These are phyloP conservation scores for Itoplectis maculator DNA, from an alignment of 2,888 invertebrate species.

Conservation along the genomic window DNA sequence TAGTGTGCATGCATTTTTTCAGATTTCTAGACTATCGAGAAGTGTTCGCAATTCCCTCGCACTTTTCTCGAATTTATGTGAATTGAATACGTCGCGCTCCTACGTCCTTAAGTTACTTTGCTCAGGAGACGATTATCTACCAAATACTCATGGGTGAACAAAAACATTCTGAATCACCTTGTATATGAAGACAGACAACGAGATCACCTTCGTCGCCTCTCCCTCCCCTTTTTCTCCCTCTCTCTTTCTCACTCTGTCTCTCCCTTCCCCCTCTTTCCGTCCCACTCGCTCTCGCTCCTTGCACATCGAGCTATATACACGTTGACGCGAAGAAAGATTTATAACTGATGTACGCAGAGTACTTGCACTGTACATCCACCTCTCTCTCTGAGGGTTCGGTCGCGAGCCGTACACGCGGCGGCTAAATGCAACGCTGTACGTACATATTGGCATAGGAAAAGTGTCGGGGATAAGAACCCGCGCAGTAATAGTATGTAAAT, in stretches of 20 bases:
- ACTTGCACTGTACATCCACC: slow-evolving; percentile 9
- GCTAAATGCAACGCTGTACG: slow-evolving; percentile 36
- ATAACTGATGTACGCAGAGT: slow-evolving; percentile 49
- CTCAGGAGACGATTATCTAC: no score
- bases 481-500: slow-evolving; percentile 24
- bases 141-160: no score
- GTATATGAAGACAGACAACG: slow-evolving; percentile 54
- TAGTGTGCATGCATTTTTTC: no score
- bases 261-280: no score
- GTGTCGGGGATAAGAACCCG: slow-evolving; percentile 26
- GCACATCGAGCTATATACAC: slow-evolving; percentile 20
- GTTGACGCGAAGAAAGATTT: slow-evolving; percentile 64
- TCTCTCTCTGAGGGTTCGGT: slow-evolving; percentile 17
- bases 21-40: no score
- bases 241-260: not conserved
- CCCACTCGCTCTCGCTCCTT: not conserved
- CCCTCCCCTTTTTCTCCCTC: no score
- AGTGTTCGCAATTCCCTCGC: no score
- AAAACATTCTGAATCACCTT: no score
- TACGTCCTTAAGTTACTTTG: no score
- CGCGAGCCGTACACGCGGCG: not conserved
- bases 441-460: slow-evolving; percentile 44
- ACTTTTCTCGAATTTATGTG: no score
- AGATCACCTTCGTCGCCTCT: slow-evolving; percentile 48
- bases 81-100: no score